phyloP scores from a whole-genome alignment of 2,797 vertebrate genomes.

The Xiphorhynchus erythropygius region DNA sequence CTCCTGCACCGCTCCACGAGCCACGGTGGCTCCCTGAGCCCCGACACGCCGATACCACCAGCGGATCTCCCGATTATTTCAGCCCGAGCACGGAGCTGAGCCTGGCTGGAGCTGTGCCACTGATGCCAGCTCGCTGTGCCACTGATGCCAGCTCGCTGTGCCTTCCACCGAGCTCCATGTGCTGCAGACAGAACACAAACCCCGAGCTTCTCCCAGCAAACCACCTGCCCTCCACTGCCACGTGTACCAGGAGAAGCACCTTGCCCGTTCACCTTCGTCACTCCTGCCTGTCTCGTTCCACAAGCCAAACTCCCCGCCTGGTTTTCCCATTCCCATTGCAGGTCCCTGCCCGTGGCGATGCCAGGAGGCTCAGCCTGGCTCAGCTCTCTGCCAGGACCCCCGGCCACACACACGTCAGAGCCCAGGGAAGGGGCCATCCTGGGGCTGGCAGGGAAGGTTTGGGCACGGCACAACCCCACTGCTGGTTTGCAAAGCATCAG shows the following conservation, averaged over 20 bases:
- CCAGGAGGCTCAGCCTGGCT: background rate
- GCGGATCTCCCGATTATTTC: background rate
- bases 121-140: background rate
- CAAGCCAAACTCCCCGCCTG: accelerated
- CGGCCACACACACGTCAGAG: accelerated
- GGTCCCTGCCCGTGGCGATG: background rate
- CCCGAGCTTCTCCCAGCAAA: background rate
- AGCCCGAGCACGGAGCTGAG: background rate
- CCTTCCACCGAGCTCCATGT: background rate
- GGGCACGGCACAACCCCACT: background rate
- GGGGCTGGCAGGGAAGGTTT: background rate
- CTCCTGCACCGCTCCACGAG: background rate
- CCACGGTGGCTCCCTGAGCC: background rate
- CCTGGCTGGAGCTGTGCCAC: background rate
- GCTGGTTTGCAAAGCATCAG: background rate
- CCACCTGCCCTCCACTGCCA: background rate
- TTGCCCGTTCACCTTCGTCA: accelerated
- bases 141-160: background rate
- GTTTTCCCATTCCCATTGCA: accelerated
- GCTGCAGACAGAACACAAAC: background rate
- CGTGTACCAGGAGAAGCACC: background rate
- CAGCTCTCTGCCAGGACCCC: background rate
- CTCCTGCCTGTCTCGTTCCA: background rate
- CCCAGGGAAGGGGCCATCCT: background rate
- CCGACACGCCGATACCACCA: background rate